phyloP scores from a whole-genome alignment of 2,888 invertebrate species.

The Netelia virgata region DNA sequence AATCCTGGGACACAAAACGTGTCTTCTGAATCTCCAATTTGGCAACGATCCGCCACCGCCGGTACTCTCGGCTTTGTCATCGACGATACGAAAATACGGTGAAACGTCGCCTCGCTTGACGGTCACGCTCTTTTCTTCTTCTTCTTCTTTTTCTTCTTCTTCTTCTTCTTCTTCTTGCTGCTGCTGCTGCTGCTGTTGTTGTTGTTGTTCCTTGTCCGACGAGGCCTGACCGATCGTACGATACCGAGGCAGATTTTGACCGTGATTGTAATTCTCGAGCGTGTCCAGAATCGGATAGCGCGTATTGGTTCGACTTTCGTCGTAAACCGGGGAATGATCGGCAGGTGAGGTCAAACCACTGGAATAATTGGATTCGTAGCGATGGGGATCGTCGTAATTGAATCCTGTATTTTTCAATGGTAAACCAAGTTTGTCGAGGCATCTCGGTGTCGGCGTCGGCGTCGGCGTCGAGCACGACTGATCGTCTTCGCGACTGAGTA shows the following conservation, averaged over 20 bases:
- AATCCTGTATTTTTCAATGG: slow-evolving; percentile 74
- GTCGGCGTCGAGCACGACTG: slow-evolving; percentile 68
- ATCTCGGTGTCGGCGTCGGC: slow-evolving; percentile 76
- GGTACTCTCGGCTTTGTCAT: slow-evolving; percentile 83
- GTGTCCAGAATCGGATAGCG: not conserved
- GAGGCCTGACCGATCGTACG: not conserved
- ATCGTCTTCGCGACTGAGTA: slow-evolving; percentile 88
- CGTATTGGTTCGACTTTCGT: slow-evolving; percentile 80
- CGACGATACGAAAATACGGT: no score
- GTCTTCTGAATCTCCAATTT: slow-evolving; percentile 85
- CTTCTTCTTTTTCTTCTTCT: slow-evolving; percentile 52
- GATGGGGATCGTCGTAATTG: slow-evolving; percentile 82
- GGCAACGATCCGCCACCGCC: slow-evolving; percentile 58
- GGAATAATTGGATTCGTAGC: slow-evolving; percentile 80
- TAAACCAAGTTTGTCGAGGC: slow-evolving; percentile 73
- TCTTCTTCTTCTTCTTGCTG: slow-evolving; percentile 14
- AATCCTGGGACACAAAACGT: slow-evolving; percentile 88
- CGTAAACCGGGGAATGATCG: slow-evolving; percentile 87
- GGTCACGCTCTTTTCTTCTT: not conserved
- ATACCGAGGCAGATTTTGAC: no score
- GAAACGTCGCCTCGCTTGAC: no score
- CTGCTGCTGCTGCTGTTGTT: no score
- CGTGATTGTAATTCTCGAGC: slow-evolving; percentile 1
- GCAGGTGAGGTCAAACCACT: slow-evolving; percentile 83
- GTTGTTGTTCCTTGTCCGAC: not conserved